phyloP scores from a whole-genome alignment of 2,113 vertebrate genomes.

The Chamaetylas fuelleborni region DNA sequence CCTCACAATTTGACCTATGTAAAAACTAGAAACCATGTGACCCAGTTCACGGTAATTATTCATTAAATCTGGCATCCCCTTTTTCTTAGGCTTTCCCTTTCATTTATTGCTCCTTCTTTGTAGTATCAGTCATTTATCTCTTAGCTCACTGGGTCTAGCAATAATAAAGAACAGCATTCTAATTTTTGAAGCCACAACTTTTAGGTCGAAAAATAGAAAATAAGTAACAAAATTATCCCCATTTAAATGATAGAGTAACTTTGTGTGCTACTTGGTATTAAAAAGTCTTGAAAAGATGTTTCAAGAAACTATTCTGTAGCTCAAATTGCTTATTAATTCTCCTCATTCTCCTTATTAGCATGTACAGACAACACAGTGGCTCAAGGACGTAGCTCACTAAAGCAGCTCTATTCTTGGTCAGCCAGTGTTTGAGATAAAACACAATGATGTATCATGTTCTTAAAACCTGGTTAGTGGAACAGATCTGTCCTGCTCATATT shows the following conservation, averaged over 20 bases:
- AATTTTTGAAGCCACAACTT: not conserved
- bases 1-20: not conserved
- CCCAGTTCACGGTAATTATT: not conserved
- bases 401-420: slow-evolving; percentile 47
- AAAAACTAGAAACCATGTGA: not conserved
- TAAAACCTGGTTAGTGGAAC: not conserved
- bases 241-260: not conserved
- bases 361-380: slow-evolving; percentile 48
- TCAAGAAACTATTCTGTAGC: not conserved
- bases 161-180: not conserved
- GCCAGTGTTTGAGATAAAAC: slow-evolving; percentile 28
- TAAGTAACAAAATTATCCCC: not conserved
- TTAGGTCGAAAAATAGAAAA: not conserved
- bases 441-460: slow-evolving; percentile 14
- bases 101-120: not conserved
- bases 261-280: not conserved
- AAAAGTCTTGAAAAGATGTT: slow-evolving; percentile 12
- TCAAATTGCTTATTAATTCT: slow-evolving; percentile 76
- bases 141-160: not conserved
- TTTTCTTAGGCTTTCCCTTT: not conserved
- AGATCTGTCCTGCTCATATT: not conserved
- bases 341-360: slow-evolving; percentile 73
- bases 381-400: slow-evolving; percentile 70
- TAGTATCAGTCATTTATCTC: not conserved
- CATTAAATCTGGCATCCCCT: not conserved